phyloP scores from a whole-genome alignment of 2,797 vertebrate species.

The Sebastes hubbsi region DNA sequence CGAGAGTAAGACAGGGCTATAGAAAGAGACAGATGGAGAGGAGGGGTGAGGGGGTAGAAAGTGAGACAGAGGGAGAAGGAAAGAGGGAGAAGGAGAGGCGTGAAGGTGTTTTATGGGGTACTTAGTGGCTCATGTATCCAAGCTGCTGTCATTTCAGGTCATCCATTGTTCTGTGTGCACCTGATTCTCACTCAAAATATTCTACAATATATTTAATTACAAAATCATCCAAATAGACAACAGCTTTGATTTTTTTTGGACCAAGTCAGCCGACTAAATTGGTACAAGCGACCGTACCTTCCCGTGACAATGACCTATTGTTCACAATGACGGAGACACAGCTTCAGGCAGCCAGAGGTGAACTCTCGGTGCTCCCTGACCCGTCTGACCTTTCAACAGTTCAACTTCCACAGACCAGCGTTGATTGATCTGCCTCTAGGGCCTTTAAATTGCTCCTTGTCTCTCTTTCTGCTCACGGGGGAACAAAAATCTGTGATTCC shows the following conservation, averaged over 20 bases:
- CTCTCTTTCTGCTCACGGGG: constrained; percentile 17
- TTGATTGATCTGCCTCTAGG: constrained; percentile 68
- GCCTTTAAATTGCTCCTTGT: constrained; percentile 16
- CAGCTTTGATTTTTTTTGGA: not conserved
- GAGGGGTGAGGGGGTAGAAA: constrained; percentile 36
- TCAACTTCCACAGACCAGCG: constrained; percentile 53
- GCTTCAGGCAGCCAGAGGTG: constrained; percentile 49
- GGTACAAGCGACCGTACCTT: not conserved
- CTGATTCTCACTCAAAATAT: constrained; percentile 37
- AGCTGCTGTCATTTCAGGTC: constrained; percentile 74
- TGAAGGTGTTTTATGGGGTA: constrained; percentile 73
- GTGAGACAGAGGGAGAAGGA: constrained; percentile 60
- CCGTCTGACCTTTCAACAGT: constrained; percentile 71
- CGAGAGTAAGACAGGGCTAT: constrained; percentile 54
- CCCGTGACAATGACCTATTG: constrained; percentile 43
- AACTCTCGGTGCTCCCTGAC: constrained; percentile 71
- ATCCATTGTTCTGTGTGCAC: constrained; percentile 57
- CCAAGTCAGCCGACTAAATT: not conserved
- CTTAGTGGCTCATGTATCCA: constrained; percentile 76
- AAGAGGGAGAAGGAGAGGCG: constrained; percentile 65
- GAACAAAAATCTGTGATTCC: constrained; percentile 46
- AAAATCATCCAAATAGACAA: constrained; percentile 18
- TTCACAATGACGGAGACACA: constrained; percentile 29
- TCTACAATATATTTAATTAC: constrained; percentile 6
- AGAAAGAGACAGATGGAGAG: constrained; percentile 68